Conservation (phyloP, 2,113 vertebrate genomes). For the Eclectus roratus region DNA sequence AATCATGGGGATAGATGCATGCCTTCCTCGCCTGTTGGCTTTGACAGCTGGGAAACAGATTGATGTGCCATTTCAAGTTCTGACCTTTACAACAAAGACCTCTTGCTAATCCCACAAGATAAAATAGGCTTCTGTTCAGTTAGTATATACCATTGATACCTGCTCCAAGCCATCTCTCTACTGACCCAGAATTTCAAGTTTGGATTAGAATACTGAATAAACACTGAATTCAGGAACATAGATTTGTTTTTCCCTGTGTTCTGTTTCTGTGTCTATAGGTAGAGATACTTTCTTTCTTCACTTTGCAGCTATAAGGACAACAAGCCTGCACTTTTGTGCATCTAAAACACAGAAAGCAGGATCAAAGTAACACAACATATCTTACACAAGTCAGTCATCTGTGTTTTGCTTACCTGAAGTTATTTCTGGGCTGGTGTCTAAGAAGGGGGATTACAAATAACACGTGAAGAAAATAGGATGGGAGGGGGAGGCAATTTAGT, state of each 20-base stretch:
- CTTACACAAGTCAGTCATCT: background rate
- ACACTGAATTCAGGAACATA: background rate
- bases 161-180: background rate
- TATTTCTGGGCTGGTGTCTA: background rate
- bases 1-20: background rate
- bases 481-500: background rate
- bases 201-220: background rate
- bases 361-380: background rate
- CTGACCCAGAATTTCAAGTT: background rate
- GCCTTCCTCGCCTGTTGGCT: background rate
- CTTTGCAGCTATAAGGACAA: background rate
- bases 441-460: background rate
- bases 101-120: background rate
- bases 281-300: background rate
- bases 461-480: background rate
- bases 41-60: background rate
- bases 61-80: slow-evolving; percentile 12
- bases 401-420: background rate
- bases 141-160: background rate
- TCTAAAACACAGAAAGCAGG: background rate
- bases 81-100: slow-evolving; percentile 20
- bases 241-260: background rate
- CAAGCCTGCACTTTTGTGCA: background rate
- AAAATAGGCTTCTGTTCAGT: background rate
- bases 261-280: background rate